Base-by-base conservation (phyloP, 1,140 invertebrate genomes). In the Trichogramma pretiosum region DNA sequence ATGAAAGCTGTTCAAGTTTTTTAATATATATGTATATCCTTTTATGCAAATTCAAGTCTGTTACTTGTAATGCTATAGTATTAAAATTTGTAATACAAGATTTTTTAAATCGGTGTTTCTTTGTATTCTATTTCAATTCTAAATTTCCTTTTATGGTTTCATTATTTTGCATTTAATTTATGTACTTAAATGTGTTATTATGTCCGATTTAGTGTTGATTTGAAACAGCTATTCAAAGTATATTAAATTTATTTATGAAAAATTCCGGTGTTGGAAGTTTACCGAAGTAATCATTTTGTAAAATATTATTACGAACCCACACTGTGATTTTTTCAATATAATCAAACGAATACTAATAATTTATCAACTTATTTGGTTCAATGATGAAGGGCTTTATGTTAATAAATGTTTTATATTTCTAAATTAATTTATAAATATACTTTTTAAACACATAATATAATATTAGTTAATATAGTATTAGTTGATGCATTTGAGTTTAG, bases 371-470 rank as follows among this genome's bases (percentile, higher is more conserved):
- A n/a, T n/a, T n/a, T n/a, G n/a, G n/a, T n/a, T n/a, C n/a, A n/a
- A n/a, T n/a, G n/a, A n/a, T n/a, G n/a, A n/a, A n/a, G n/a, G n/a
- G n/a, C n/a, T n/a, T n/a, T n/a, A n/a, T n/a, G n/a, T n/a, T 41
- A 16, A 16, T 17, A 17, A 22, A 36, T 36, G 11, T 38, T 26
- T 14, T 23, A 40, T 14, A 5, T 19, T 42, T 21, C 9, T 32
- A 7, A 23, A 28, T 48, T 17, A 35, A 42, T 40, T 48, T 24
- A 42, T 48, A 21, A 42, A 48, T 19, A 16, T n/a, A n/a, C n/a
- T n/a, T n/a, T n/a, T n/a, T n/a, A n/a, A n/a, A n/a, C n/a, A n/a
- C n/a, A n/a, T n/a, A n/a, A n/a, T n/a, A n/a, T n/a, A n/a, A n/a
- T n/a, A n/a, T n/a, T n/a, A n/a, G n/a, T n/a, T n/a, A n/a, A n/a